Evolutionary conservation across 1,140 invertebrate genomes (phyloP), one percentile per base, ranked within the genome.

Genomic region (Ceratitis capitata): DNA sequence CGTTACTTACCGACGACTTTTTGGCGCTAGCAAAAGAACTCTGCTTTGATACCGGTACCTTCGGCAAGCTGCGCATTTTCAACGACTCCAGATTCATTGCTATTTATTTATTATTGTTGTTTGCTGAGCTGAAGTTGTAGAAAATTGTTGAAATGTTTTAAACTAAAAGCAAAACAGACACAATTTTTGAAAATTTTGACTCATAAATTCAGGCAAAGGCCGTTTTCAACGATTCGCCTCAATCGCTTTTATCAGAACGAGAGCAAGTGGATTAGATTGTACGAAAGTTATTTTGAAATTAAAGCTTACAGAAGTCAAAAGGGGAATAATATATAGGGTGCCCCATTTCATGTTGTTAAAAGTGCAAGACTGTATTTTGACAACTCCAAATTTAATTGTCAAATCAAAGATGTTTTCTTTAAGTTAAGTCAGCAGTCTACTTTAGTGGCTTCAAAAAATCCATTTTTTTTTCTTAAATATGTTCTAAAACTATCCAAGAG

Each of bases 81-180:
- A 58, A 14, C 19, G 82, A 56, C 29, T 83, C 82, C 82, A 83
- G 51, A 39, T 58, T 83, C 35, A 32, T 51, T 29, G n/a, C 6
- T 47, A 5, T 51, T 29, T 23, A 23, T 19, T 83, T 83, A 26
- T 83, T 82, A 58, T 29, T 32, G 78, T 74, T 74, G 45, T 23
- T 51, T 6, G 5, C 3, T 3, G 16, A 32, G 45, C 19, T 83
- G 47, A 39, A 83, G 19, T 23, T 32, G 10, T 29, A 3, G 42
- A 7, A 45, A 83, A 53, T 53, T 49, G 23, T 58, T 78, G 69
- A 78, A 78, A 78, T 45, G 29, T 78, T 82, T 85, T 53, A 53
- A 29, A 78, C n/a, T 23, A 85, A 85, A 78, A 45, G 69, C 6
- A 82, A 64, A 78, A 78, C 23, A 47, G n/a, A 78, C 14, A 56